phyloP scores from a whole-genome alignment of 2,888 invertebrate genomes.

The Helicoverpa assulta region DNA sequence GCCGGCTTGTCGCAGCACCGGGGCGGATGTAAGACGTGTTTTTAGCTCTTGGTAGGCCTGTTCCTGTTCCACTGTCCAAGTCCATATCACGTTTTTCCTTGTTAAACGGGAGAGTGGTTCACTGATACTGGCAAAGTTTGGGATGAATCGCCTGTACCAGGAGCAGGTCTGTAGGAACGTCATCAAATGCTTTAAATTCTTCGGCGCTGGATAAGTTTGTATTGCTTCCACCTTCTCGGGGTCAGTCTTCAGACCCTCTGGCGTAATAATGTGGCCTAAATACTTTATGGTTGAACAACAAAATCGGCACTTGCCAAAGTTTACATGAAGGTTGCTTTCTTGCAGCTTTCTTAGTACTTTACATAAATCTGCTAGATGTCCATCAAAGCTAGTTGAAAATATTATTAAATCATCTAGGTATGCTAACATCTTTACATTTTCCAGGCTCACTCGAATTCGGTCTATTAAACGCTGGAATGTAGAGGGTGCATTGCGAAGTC shows the following conservation, averaged over 20 bases:
- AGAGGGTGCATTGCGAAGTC: slow-evolving; percentile 63
- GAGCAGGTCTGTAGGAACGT: slow-evolving; percentile 43
- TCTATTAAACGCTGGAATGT: slow-evolving; percentile 61
- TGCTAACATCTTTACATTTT: slow-evolving; percentile 7
- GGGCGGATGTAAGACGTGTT: slow-evolving; percentile 5
- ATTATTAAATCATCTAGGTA: slow-evolving; percentile 23
- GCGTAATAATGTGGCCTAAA: slow-evolving; percentile 59
- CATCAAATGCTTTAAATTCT: slow-evolving; percentile 16
- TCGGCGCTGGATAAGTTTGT: neutral
- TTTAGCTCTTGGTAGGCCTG: slow-evolving; percentile 10
- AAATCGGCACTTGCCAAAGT: slow-evolving; percentile 56
- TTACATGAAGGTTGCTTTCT: slow-evolving; percentile 49
- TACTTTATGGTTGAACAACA: slow-evolving; percentile 53
- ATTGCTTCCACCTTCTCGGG: slow-evolving; percentile 13
- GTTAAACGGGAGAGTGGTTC: slow-evolving; percentile 39
- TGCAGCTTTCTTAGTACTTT: slow-evolving; percentile 39
- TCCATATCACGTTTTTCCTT: slow-evolving; percentile 16
- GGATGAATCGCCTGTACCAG: slow-evolving; percentile 61
- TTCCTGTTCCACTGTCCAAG: slow-evolving; percentile 10
- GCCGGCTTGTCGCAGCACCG: slow-evolving; percentile 26
- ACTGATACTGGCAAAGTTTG: slow-evolving; percentile 43
- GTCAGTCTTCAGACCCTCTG: slow-evolving; percentile 15
- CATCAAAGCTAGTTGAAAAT: slow-evolving; percentile 18
- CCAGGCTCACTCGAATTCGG: slow-evolving; percentile 3
- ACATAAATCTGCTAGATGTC: slow-evolving; percentile 27